Evolutionary conservation across 2,888 invertebrate species (phyloP).

Genomic region (Idaea dimidiata): DNA sequence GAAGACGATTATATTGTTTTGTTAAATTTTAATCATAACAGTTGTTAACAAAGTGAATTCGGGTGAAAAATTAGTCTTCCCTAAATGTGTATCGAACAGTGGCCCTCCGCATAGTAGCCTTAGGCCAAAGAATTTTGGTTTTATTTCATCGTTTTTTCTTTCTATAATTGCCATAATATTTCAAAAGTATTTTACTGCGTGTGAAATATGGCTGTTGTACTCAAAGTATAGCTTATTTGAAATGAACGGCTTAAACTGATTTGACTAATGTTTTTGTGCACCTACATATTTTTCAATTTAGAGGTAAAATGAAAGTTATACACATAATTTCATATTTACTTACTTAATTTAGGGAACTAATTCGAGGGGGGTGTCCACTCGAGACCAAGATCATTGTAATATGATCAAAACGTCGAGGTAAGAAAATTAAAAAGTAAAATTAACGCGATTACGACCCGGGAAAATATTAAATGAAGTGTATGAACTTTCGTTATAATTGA

Average conservation of each 20-base stretch:
- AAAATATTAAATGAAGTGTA: no score
- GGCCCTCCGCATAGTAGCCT: constrained; percentile 65
- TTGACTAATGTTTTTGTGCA: neutral
- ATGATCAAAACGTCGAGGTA: no score
- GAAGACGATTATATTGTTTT: neutral
- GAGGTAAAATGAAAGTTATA: no score
- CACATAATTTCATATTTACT: no score
- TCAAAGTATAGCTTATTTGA: neutral
- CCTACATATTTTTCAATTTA: neutral
- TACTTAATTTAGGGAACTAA: no score
- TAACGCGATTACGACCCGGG: no score
- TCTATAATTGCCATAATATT: constrained; percentile 66
- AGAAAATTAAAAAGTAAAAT: no score
- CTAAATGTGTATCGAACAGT: constrained; percentile 67
- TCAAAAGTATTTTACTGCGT: constrained; percentile 54
- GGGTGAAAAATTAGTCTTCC: constrained; percentile 22
- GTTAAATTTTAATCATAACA: neutral
- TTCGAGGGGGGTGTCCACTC: no score
- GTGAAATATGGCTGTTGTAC: constrained; percentile 51
- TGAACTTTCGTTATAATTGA: no score
- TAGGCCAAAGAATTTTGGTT: constrained; percentile 60
- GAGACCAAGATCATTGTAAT: no score
- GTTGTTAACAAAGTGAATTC: constrained; percentile 5
- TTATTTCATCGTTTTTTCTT: constrained; percentile 55
- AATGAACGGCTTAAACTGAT: neutral